A percentile compares a stretch with the other conserved stretches of the same genome.
Conservation (phyloP, 2,797 vertebrate genomes). For the Apogon talboti region DNA sequence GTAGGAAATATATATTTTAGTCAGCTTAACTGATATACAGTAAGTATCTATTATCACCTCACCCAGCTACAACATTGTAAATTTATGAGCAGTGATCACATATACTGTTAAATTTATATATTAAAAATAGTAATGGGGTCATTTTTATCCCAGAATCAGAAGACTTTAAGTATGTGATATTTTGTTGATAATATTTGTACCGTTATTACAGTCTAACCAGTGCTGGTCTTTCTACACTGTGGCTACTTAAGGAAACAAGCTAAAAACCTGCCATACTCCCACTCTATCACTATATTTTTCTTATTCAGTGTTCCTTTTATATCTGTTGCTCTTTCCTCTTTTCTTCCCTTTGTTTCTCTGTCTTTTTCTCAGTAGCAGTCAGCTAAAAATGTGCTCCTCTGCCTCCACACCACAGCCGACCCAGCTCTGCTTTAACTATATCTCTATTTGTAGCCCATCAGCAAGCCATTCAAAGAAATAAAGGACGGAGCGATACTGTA, state of each 20-base stretch:
- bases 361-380: conserved; percentile 37
- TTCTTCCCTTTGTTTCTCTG: conserved; percentile 15
- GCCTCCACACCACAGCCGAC: conserved; percentile 55
- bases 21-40: too few relatives aligned
- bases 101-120: too few relatives aligned
- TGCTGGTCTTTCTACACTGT: conserved; percentile 1
- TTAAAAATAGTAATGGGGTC: not conserved
- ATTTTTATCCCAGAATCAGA: not conserved
- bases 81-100: not conserved
- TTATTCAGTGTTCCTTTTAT: conserved; percentile 31
- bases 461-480: conserved; percentile 26
- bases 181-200: conserved; percentile 5
- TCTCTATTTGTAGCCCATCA: conserved; percentile 60
- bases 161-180: not conserved
- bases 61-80: not conserved
- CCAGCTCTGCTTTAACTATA: conserved; percentile 38
- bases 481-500: not conserved
- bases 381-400: conserved; percentile 55
- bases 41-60: not conserved
- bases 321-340: conserved; percentile 22
- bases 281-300: conserved; percentile 33
- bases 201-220: not conserved
- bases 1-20: too few relatives aligned
- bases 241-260: conserved; percentile 15
- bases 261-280: conserved; percentile 26